Base-by-base conservation (phyloP, 2,113 vertebrate species). In the Pseudorasbora parva region DNA sequence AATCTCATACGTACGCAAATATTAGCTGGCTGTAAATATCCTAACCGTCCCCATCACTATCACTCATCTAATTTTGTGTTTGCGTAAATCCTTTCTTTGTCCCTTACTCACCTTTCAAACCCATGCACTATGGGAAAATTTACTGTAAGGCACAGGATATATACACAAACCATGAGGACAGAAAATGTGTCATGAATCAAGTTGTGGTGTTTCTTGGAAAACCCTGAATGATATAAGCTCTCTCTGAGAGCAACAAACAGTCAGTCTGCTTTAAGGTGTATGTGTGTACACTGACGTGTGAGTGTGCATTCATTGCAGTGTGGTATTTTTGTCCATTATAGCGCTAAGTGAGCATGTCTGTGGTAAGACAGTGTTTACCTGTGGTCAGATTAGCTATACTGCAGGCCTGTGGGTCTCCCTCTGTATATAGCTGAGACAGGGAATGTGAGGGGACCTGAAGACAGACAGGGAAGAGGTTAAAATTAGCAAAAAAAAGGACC, bases 251-350 rank as follows among this genome's bases (percentile, higher is more conserved):
- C 72, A 62, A 82, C 82, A 82, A 85, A 77, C 87, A 88, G 87
- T 83, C 81, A 81, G 84, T 86, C 84, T 81, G 84, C 84, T 81
- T 75, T 49, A 81, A 81, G 62, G 78, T 81, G 45, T 37, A 81
- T 54, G 78, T 25, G 43, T 68, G 62, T 54, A 68, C 62, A 81
- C 78, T 49, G 76, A 81, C 80, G 82, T 87, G 81, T 86, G 87
- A 88, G 87, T 74, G 64, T 47, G 81, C 87, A 86, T 88, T 88
- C 87, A 88, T 88, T 41, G 87, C 84, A 51, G 71, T 81, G 84
- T 83, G 62, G 87, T 88, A 88, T 88, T 88, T 88, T 83, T 77
- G 82, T 88, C 87, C 87, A 88, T 88, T 88, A 88, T 88, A 82
- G 87, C 85, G 25, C 81, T 85, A 88, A 85, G 84, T 88, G 87